phyloP scores from a whole-genome alignment of 2,797 vertebrate genomes.

The Pangasius krempfi region DNA sequence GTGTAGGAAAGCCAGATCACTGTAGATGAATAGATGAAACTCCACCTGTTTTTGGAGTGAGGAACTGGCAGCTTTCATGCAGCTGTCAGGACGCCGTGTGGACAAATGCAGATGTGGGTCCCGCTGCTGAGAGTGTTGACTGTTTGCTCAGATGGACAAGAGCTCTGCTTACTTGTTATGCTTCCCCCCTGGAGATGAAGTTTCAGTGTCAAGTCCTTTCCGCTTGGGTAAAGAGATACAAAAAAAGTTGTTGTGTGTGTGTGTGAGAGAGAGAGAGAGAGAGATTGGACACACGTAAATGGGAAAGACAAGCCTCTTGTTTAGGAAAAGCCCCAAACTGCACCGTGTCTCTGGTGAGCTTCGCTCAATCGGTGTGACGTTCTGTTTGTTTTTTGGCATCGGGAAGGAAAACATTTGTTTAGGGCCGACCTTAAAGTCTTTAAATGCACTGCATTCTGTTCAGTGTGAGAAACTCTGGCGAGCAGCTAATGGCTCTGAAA shows the following conservation, averaged over 20 bases:
- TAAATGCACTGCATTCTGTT: slow-evolving; percentile 48
- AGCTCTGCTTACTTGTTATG: slow-evolving; percentile 33
- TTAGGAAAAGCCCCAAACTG: slow-evolving; percentile 44
- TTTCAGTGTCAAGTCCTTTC: slow-evolving; percentile 47
- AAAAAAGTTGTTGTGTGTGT: slow-evolving; percentile 47
- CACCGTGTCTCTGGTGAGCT: slow-evolving; percentile 41
- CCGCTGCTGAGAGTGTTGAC: slow-evolving; percentile 11
- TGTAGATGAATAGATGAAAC: background rate
- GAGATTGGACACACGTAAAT: slow-evolving; percentile 24
- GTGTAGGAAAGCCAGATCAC: background rate
- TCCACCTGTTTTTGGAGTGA: slow-evolving; percentile 23
- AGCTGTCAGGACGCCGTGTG: slow-evolving; percentile 30
- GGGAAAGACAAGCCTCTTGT: slow-evolving; percentile 45
- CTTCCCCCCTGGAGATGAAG: slow-evolving; percentile 6
- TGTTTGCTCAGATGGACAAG: slow-evolving; percentile 40
- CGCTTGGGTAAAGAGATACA: slow-evolving; percentile 40
- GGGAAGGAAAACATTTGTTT: slow-evolving; percentile 59
- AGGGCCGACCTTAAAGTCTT: slow-evolving; percentile 44
- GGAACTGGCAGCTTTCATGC: slow-evolving; percentile 6
- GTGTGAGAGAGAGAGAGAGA: background rate
- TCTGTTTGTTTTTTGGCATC: slow-evolving; percentile 59
- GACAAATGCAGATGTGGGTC: slow-evolving; percentile 34
- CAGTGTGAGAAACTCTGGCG: slow-evolving; percentile 35
- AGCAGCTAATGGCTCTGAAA: slow-evolving; percentile 39
- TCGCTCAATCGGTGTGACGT: slow-evolving; percentile 39